Percentiles rank a stretch among this genome's conserved stretches.
These are phyloP conservation scores for Halyomorpha halys DNA, from an alignment of 1,140 invertebrate species.

Conservation along the genomic window DNA sequence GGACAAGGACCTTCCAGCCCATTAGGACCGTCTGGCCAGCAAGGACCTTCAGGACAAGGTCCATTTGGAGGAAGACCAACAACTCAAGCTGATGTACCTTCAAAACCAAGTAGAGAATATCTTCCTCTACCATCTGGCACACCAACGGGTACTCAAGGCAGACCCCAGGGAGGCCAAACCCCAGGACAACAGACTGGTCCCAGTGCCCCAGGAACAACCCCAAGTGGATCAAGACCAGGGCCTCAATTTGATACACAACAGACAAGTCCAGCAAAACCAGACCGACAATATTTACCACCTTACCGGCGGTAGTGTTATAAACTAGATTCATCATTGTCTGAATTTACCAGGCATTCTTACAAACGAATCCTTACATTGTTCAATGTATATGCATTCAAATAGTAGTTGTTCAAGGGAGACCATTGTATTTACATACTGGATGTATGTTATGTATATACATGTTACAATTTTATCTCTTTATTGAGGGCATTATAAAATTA, in stretches of 20 bases:
- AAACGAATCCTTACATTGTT: background rate
- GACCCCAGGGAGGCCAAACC: background rate
- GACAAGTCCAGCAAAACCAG: background rate
- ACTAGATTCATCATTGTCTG: background rate
- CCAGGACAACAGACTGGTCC: background rate
- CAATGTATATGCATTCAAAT: background rate
- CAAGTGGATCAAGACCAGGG: background rate
- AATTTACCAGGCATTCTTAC: background rate
- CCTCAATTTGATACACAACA: background rate
- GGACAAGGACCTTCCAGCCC: slow-evolving; percentile 30
- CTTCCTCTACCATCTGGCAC: slow-evolving; percentile 29
- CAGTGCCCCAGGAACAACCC: background rate
- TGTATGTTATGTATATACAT: background rate
- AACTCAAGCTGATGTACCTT: slow-evolving; percentile 24
- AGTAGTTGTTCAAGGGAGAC: background rate
- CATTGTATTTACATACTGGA: background rate
- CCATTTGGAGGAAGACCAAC: slow-evolving; percentile 25
- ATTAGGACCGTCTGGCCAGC: slow-evolving; percentile 31
- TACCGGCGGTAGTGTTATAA: slow-evolving; percentile 14
- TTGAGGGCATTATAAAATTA: slow-evolving; percentile 2
- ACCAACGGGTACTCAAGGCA: background rate
- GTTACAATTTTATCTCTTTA: background rate
- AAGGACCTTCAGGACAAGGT: slow-evolving; percentile 23
- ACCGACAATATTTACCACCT: slow-evolving; percentile 20
- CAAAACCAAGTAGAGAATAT: slow-evolving; percentile 31